Percentiles rank a stretch among this genome's conserved stretches.
These are phyloP conservation scores for Trachythela sp. DNA, from an alignment of 64 coral and sea anemone genomes.

Conservation along the genomic window DNA sequence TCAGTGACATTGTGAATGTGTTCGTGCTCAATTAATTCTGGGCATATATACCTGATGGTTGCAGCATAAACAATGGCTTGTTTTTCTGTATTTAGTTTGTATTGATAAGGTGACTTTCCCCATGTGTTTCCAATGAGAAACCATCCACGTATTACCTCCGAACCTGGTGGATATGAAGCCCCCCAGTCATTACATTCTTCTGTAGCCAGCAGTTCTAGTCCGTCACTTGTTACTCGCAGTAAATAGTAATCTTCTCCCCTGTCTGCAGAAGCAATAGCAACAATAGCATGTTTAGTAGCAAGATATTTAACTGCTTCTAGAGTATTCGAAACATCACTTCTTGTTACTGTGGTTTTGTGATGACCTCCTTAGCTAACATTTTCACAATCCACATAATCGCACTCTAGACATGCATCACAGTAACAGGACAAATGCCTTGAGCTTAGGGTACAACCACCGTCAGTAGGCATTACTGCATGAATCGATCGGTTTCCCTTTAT, in stretches of 20 bases:
- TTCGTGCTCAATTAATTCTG: too few relatives aligned
- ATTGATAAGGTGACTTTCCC: too few relatives aligned
- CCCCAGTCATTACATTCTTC: too few relatives aligned
- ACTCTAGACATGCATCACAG: not conserved
- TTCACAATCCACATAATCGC: not conserved
- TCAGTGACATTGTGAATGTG: too few relatives aligned
- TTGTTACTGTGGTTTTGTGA: not conserved
- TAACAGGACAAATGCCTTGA: not conserved
- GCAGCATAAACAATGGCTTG: too few relatives aligned
- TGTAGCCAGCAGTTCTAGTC: not conserved
- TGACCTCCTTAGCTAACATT: not conserved
- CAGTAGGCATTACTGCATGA: not conserved
- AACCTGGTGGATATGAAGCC: too few relatives aligned
- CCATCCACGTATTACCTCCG: too few relatives aligned
- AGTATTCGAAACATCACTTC: not conserved
- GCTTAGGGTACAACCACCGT: not conserved
- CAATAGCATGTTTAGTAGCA: not conserved
- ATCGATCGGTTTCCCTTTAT: conserved; percentile 33
- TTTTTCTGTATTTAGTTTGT: too few relatives aligned
- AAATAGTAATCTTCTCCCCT: not conserved
- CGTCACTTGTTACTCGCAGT: not conserved
- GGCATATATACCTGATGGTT: too few relatives aligned
- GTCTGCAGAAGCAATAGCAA: not conserved
- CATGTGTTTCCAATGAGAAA: too few relatives aligned
- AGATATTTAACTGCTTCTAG: not conserved